These are phyloP conservation scores for Atta texana DNA, from an alignment of 1,140 invertebrate species.

Conservation along the genomic window DNA sequence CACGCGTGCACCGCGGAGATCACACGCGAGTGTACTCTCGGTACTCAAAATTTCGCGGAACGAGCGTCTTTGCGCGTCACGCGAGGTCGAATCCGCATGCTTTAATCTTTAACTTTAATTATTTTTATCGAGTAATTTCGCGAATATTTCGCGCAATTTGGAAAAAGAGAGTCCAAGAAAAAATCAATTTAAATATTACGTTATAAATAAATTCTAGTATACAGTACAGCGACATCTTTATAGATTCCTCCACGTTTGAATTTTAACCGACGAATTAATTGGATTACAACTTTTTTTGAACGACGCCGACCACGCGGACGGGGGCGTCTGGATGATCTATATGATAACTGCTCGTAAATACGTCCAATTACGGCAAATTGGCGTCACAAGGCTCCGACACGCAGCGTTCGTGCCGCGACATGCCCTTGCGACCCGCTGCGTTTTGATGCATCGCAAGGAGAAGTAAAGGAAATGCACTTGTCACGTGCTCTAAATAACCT, in stretches of 20 bases:
- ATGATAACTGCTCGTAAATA: constrained; percentile 66
- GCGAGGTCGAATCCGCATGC: background rate
- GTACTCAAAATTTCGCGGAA: background rate
- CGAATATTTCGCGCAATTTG: background rate
- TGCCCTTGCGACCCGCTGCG: constrained; percentile 26
- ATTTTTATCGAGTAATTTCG: background rate
- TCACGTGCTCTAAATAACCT: background rate
- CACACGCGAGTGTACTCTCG: constrained; percentile 4
- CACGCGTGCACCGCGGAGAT: constrained; percentile 53
- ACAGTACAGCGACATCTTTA: background rate
- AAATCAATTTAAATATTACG: background rate
- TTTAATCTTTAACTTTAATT: background rate
- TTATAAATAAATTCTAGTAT: background rate
- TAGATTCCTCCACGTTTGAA: background rate
- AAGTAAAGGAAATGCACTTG: constrained; percentile 30
- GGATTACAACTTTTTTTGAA: constrained; percentile 27
- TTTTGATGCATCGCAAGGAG: background rate
- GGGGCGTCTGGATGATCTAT: constrained; percentile 17
- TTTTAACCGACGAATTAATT: constrained; percentile 23
- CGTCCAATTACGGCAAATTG: constrained; percentile 70
- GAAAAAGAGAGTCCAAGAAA: background rate
- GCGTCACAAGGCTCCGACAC: constrained; percentile 60
- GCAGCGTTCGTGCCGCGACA: constrained; percentile 16
- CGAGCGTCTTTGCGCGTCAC: background rate
- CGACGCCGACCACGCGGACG: constrained; percentile 8